Base-by-base conservation (phyloP, 2,888 invertebrate genomes). In the Podabrus alpinus region DNA sequence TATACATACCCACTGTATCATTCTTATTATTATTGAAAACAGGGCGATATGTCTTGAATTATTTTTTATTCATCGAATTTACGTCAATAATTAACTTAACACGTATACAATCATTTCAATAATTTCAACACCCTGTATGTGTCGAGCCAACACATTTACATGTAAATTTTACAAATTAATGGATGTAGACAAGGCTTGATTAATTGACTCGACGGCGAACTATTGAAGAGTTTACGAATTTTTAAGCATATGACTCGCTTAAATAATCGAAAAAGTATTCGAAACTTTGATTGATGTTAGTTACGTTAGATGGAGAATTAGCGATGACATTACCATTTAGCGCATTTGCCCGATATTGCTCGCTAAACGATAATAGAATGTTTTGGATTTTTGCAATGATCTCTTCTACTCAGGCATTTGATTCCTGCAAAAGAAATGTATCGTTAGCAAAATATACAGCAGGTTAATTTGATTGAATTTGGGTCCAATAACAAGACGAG, bases 391-490 rank as follows among this genome's bases (percentile, higher is more conserved):
- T 93, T 92, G 92, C 92, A 92, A 93, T 92, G 91, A 94, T 93
- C 93, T 93, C 93, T 92, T 93, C 93, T 91, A 94, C 94, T 94
- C 94, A 94, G 94, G 94, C 94, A 90, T 94, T 94, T 89, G 94
- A 94, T 90, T 94, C 94, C 93, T 93, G 89, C n/a, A 83, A 90
- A 90, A 86, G 88, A 73, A 29, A 64, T 29, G 11, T 2, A 19
- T 24, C 10, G 11, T 66, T 62, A 62, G 15, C 11, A 13, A 13
- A 29, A 29, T 13, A 13, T 2, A 13, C 21, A 21, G 7, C 4
- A 21, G 21, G 21, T 21, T 21, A 5, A 21, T 21, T n/a, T n/a
- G n/a, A n/a, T n/a, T n/a, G n/a, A n/a, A n/a, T n/a, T n/a, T n/a
- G n/a, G n/a, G n/a, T n/a, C n/a, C n/a, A n/a, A n/a, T n/a, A n/a